phyloP scores from a whole-genome alignment of 2,113 vertebrate genomes.

The Eretmochelys imbricata region DNA sequence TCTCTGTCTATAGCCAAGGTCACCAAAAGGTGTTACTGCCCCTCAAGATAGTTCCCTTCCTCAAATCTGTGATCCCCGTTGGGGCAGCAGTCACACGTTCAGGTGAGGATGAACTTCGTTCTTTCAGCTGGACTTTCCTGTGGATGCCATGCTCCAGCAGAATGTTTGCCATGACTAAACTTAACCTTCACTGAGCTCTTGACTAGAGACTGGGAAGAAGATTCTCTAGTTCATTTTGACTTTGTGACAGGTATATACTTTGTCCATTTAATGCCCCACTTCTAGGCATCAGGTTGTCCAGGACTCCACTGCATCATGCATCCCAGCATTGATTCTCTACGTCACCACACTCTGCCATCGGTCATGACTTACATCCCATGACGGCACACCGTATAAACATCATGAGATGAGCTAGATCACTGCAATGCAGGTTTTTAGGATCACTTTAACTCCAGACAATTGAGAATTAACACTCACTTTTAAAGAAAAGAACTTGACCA shows the following conservation, averaged over 20 bases:
- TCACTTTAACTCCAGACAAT: neutral
- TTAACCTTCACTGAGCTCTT: neutral
- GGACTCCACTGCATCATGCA: neutral
- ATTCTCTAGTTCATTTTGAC: neutral
- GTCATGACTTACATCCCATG: too few species aligned
- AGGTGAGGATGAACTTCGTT: neutral
- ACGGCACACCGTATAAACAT: neutral
- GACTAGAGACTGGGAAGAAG: neutral
- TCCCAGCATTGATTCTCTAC: neutral
- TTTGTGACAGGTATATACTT: neutral
- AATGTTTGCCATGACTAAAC: neutral
- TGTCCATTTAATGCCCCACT: neutral
- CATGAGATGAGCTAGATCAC: neutral
- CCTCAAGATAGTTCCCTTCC: neutral
- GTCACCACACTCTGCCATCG: neutral
- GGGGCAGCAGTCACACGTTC: too few species aligned
- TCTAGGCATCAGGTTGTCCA: neutral
- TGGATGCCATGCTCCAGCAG: neutral
- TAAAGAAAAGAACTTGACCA: neutral
- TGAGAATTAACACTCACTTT: rapidly evolving
- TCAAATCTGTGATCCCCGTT: neutral
- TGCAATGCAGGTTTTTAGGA: neutral
- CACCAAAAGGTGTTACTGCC: neutral
- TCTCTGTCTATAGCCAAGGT: neutral
- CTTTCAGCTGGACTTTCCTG: neutral